Base-by-base conservation (phyloP, 2,797 vertebrate genomes). In the Alcedo atthis region DNA sequence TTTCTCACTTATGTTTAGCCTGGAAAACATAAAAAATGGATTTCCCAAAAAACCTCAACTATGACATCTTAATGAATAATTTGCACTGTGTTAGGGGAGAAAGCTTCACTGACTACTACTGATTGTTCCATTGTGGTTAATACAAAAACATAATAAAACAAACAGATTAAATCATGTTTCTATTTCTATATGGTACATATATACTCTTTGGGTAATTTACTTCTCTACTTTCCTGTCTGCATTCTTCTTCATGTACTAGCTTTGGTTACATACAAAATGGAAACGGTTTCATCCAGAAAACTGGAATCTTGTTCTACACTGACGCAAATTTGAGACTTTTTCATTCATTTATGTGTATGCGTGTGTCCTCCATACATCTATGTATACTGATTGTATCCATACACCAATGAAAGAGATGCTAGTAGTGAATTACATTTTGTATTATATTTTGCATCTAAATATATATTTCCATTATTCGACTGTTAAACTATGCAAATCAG, bases 401-500 rank as follows among this genome's bases (percentile, higher is more conserved):
- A 48, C 8, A 28, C 25, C 22, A 32, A 2, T 9, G 19, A 73
- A 91, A 69, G 12, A 11, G 13, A 51, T n/a, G 55, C 19, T 26
- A 48, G 28, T 22, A 32, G 25, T 63, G 35, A 85, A 83, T 43
- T 63, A 84, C 48, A 46, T 87, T 57, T 15, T 42, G 32, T 7
- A 11, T 84, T 87, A 3, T 73, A 81, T 73, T 87, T 63, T 86
- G 15, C 26, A 82, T 76, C 45, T 76, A 53, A 78, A 80, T 25
- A 54, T 4, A 18, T 46, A 75, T 59, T 28, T 33, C 59, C n/a
- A 33, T 51, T 58, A 79, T 54, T 78, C 35, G 24, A 78, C 83
- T 88, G 74, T 79, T 96, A 94, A 94, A 33, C 70, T 74, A 48
- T 75, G 79, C 81, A 95, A 95, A 94, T 92, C 76, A 93, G 80